Evolutionary conservation across 2,113 vertebrate species (phyloP).

Genomic region (Melospiza georgiana): DNA sequence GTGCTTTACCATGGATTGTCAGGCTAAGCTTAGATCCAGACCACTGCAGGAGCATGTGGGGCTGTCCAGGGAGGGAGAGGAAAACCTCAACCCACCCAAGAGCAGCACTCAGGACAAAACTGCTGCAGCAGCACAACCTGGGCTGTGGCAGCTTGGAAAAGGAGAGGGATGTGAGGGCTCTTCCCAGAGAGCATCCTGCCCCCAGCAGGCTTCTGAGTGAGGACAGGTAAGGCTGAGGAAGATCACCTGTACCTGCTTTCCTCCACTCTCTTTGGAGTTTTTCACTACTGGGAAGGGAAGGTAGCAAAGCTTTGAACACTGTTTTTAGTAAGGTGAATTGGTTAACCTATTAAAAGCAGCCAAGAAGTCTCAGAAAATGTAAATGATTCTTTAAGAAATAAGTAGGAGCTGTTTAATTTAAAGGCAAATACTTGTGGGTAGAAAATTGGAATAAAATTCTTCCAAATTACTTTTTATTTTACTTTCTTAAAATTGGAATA

Average conservation of each 20-base stretch:
- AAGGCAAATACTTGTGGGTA: not conserved
- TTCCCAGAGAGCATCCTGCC: not conserved
- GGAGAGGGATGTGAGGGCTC: not conserved
- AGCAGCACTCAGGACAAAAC: not conserved
- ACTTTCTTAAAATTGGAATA: not conserved
- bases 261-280: not conserved
- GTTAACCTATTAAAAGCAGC: not conserved
- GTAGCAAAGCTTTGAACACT: not conserved
- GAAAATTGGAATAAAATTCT: not conserved
- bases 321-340: not conserved
- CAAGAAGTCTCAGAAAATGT: not conserved
- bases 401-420: not conserved
- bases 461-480: not conserved
- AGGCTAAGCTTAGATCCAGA: not conserved
- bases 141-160: not conserved
- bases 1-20: rapidly evolving
- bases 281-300: not conserved
- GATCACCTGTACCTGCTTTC: rapidly evolving
- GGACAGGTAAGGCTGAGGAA: not conserved
- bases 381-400: not conserved
- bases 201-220: not conserved
- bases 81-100: not conserved
- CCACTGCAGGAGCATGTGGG: not conserved
- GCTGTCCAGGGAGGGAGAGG: not conserved
- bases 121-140: rapidly evolving